Evolutionary conservation across 2,113 vertebrate genomes (phyloP), one percentile per base, ranked within the genome.

Genomic region (Mesocricetus auratus): DNA sequence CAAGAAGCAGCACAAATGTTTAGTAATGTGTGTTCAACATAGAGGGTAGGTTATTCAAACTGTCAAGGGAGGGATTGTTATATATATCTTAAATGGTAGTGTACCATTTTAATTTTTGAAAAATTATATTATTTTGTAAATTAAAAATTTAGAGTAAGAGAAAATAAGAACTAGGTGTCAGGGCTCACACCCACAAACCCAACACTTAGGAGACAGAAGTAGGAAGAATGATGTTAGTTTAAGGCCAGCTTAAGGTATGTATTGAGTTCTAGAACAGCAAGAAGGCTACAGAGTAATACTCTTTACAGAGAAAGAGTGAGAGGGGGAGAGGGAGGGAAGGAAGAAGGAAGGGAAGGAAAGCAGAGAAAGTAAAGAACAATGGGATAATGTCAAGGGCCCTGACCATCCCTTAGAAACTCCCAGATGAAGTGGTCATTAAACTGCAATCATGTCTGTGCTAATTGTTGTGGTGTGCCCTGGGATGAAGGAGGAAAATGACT

Each of bases 151-250:
- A 93, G 11, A 73, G 11, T 17, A 93, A 75, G 31, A 86, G 12
- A 89, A 95, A 93, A 89, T 68, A 89, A 75, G n/a, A 74, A 96
- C 82, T 53, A 22, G 71, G 16, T 87, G 1, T 31, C 79, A 42
- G 53, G 33, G 78, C 17, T 83, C 62, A 50, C 16, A 12, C 42
- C 19, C 16, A 68, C n/a, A 50, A 86, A 47, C 64, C 64, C 31
- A 69, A 47, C 31, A 24, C 85, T 69, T 42, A 21, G 45, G 62
- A 86, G 31, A 21, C 19, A 47, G 64, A 86, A 50, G 3, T 29
- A 68, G 42, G 29, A 47, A 15, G 58, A 86, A 64, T 50, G 2
- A 42, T 86, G 10, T 68, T 33, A 36, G 17, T 69, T 69, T 45
- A 50, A 69, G 19, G 64, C 6, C 21, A 69, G 6, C 33, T 47